A percentile compares a stretch with the other conserved stretches of the same genome.
Conservation (phyloP, 2,797 vertebrate genomes). For the Notoglanidium macrostoma region DNA sequence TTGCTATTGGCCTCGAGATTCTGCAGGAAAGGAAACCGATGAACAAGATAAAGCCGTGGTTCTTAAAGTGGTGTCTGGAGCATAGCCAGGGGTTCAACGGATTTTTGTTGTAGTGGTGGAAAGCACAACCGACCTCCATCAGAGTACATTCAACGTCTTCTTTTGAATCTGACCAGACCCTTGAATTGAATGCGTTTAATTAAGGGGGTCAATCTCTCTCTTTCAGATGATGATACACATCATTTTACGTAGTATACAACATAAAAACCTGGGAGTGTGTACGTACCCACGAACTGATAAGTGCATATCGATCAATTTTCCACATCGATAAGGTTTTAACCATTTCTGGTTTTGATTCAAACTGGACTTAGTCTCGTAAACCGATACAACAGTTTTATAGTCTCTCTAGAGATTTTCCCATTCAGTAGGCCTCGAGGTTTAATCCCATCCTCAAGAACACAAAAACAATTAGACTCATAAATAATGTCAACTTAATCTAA, state of each 20-base stretch:
- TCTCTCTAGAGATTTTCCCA: not conserved
- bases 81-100: not conserved
- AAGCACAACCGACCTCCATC: not conserved
- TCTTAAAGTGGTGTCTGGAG: not conserved
- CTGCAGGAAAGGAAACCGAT: not conserved
- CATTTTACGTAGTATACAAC: not conserved
- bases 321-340: not conserved
- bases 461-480: not conserved
- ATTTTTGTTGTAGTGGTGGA: not conserved
- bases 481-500: not conserved
- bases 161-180: not conserved
- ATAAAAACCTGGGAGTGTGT: not conserved
- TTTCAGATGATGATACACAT: not conserved
- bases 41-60: not conserved
- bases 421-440: not conserved
- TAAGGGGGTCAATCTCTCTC: too few relatives aligned
- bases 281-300: too few relatives aligned
- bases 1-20: slow-evolving; percentile 62
- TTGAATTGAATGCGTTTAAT: not conserved
- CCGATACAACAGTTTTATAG: not conserved
- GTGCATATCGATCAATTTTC: not conserved
- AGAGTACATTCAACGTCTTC: not conserved
- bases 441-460: not conserved
- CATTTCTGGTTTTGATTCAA: not conserved
- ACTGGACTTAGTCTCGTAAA: not conserved